phyloP scores from a whole-genome alignment of 2,888 invertebrate genomes.

The Nymphalis urticae region DNA sequence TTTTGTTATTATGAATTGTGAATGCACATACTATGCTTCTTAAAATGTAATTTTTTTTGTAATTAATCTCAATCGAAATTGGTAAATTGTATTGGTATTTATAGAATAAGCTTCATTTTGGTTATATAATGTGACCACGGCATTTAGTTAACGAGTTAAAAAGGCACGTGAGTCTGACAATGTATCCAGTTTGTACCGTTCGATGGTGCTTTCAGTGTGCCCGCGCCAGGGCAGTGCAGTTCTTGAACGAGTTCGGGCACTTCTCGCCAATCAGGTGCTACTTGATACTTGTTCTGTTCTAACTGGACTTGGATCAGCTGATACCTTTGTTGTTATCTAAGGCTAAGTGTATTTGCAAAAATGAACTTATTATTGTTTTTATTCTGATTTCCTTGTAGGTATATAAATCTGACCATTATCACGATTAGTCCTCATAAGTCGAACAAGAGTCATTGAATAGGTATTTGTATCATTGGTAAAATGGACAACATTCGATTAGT shows the following conservation, averaged over 20 bases:
- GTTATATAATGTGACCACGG: background rate
- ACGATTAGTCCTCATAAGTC: no score
- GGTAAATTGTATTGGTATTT: background rate
- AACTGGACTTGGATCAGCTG: constrained; percentile 79
- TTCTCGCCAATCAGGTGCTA: constrained; percentile 76
- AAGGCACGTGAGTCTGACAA: constrained; percentile 72
- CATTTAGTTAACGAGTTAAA: constrained; percentile 55
- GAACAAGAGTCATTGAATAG: no score
- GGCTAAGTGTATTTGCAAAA: constrained; percentile 40
- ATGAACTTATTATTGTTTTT: background rate
- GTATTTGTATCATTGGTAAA: no score
- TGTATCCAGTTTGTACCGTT: constrained; percentile 79
- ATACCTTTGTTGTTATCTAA: constrained; percentile 62
- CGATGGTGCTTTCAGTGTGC: constrained; percentile 56
- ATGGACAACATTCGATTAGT: no score
- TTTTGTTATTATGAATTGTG: background rate
- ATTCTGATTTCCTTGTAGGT: background rate
- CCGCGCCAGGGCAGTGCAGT: constrained; percentile 60
- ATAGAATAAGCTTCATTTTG: background rate
- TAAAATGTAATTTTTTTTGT: background rate
- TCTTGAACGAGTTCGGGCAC: constrained; percentile 78
- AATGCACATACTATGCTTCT: background rate
- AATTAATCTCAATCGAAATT: background rate
- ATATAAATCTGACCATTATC: no score
- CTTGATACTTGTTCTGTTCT: constrained; percentile 78